phyloP scores from a whole-genome alignment of 2,113 vertebrate species.

The Notarius quadriscutis region DNA sequence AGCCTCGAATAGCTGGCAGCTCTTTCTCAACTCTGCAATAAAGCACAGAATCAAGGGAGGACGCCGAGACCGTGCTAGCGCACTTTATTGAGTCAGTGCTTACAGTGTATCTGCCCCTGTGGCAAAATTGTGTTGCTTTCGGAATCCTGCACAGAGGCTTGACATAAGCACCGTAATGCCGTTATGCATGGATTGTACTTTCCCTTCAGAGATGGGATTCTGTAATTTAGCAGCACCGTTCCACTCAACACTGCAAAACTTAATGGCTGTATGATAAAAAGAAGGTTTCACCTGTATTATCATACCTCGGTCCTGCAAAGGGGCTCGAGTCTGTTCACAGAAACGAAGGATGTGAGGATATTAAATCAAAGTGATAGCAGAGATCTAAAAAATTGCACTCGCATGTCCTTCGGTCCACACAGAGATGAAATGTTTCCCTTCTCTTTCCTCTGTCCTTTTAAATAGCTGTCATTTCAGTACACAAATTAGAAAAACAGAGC shows the following conservation, averaged over 20 bases:
- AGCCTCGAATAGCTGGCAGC: background rate
- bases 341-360: background rate
- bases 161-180: background rate
- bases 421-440: background rate
- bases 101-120: background rate
- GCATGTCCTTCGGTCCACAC: background rate
- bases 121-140: background rate
- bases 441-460: constrained; percentile 3
- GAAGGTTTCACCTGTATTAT: background rate
- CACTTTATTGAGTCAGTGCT: background rate
- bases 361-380: background rate
- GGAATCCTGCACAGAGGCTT: background rate
- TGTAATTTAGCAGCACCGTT: background rate
- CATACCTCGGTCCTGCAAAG: background rate
- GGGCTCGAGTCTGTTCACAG: background rate
- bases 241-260: background rate
- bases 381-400: background rate
- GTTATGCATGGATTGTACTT: background rate
- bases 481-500: background rate
- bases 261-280: background rate
- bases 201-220: background rate
- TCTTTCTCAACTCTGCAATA: background rate
- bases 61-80: background rate
- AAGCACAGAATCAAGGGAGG: background rate
- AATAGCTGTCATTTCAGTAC: background rate